A percentile compares a stretch with the other conserved stretches of the same genome.
phyloP scores from a whole-genome alignment of 1,140 invertebrate species.

The Drosophila saltans region DNA sequence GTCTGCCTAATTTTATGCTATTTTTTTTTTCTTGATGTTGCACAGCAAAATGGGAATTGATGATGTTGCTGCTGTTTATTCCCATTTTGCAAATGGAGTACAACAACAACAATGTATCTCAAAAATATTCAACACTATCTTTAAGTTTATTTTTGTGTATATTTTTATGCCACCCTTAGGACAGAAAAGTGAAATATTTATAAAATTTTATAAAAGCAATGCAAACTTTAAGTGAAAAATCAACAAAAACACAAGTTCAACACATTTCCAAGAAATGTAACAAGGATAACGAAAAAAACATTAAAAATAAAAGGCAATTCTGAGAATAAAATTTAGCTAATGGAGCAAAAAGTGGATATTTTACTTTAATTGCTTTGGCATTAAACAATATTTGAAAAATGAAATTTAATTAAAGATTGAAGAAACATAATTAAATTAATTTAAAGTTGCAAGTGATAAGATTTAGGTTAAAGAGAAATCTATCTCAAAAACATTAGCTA shows the following conservation, averaged over 20 bases:
- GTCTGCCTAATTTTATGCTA: conserved; percentile 70
- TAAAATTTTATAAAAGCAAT: conserved; percentile 4
- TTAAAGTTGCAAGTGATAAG: too few relatives aligned
- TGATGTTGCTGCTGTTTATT: conserved; percentile 24
- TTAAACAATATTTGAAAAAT: neutral
- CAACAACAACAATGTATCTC: neutral
- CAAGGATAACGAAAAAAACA: neutral
- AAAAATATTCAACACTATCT: conserved; percentile 4
- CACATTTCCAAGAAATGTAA: neutral
- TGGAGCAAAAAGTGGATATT: neutral
- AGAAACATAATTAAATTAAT: neutral
- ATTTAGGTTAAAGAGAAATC: too few relatives aligned
- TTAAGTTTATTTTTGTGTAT: neutral
- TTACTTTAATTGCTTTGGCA: neutral
- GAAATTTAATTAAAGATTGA: neutral
- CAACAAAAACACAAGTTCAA: conserved; percentile 4
- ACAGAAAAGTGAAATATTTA: neutral
- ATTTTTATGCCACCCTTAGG: neutral
- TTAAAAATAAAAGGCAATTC: neutral
- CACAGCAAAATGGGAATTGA: conserved; percentile 9
- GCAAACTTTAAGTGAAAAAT: conserved; percentile 8
- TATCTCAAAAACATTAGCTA: too few relatives aligned
- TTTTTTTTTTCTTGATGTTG: conserved; percentile 28
- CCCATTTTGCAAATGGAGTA: conserved; percentile 5
- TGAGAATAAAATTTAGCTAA: neutral